Evolutionary conservation across 2,797 vertebrate species (phyloP).

Genomic region (Brotula barbata): DNA sequence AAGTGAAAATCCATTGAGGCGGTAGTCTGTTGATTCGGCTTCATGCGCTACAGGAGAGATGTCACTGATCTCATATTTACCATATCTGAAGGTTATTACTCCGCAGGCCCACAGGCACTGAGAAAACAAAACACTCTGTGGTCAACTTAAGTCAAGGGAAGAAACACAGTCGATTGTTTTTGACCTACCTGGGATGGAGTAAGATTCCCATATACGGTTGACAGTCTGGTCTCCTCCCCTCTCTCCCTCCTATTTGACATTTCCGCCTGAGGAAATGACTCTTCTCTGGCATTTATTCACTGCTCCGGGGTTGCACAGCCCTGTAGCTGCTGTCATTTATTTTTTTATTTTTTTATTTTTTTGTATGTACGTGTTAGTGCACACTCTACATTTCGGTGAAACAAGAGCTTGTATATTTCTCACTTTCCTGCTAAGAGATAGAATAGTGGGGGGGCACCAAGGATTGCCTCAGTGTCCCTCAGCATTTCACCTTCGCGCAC

Average conservation of each 20-base stretch:
- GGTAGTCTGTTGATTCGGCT: slow-evolving; percentile 11
- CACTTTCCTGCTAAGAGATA: slow-evolving; percentile 58
- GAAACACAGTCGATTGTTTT: slow-evolving; percentile 35
- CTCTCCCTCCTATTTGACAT: slow-evolving; percentile 68
- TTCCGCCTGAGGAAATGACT: slow-evolving; percentile 74
- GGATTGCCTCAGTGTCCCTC: slow-evolving; percentile 41
- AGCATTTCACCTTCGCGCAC: slow-evolving; percentile 52
- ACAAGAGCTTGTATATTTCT: slow-evolving; percentile 44
- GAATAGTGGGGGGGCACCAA: slow-evolving; percentile 21
- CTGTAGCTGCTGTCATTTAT: slow-evolving; percentile 74
- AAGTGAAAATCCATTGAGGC: slow-evolving; percentile 4
- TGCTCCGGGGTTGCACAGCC: slow-evolving; percentile 64
- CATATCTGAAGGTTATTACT: not conserved
- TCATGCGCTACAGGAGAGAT: not conserved
- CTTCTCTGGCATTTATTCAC: slow-evolving; percentile 76
- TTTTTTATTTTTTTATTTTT: slow-evolving; percentile 36
- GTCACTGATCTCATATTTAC: not conserved
- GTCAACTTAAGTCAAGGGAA: slow-evolving; percentile 12
- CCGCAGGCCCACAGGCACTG: not conserved
- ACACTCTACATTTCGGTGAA: slow-evolving; percentile 55
- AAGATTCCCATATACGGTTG: slow-evolving; percentile 37
- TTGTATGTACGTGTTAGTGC: slow-evolving; percentile 48
- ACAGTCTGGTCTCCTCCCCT: slow-evolving; percentile 40
- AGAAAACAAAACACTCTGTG: not conserved
- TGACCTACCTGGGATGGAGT: slow-evolving; percentile 39